Evolutionary conservation across 1,140 invertebrate species (phyloP), one percentile per base, ranked within the genome.

Genomic region (Caerostris darwini): DNA sequence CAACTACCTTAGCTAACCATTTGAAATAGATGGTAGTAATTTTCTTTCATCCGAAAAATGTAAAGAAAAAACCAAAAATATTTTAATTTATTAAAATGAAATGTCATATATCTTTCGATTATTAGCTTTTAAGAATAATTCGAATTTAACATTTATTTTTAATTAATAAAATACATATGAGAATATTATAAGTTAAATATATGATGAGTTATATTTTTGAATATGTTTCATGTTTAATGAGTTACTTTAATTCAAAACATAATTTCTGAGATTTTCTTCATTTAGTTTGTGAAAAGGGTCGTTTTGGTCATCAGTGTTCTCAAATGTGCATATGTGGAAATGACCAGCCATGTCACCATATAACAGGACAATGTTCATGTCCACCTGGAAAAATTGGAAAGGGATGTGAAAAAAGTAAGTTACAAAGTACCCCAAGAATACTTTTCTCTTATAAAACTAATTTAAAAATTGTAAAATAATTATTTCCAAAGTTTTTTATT

Each of bases 361-460:
- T 98, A 95, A 98, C 97, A 95, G 98, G 98, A 94, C 97, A 97
- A 91, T 99, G 99, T 96, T 97, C 97, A 59, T 99, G 99, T 96
- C 97, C 97, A 0, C 97, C 98, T 61, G 99, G 99, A 6, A 99
- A 97, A 96, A 97, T 96, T 64, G 99, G 99, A 12, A 96, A 97
- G 17, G 96, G 97, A 89, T 99, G 99, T 96, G 97, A 98, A 95
- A 93, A 96, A 95, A 95, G 96, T 96, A 95, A 95, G 69, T 53
- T 17, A 34, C 34, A 53, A 12, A 77, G 19, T 53, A 2, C 0
- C 34, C 4, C 14, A 2, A 50, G 50, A 3, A 2, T 10, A 77
- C 8, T 53, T 77, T 5, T 77, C 19, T 50, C 10, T 77, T 77
- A 53, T 34, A 34, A 34, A 34, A 34, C 34, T 34, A 34, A 34